Base-by-base conservation (phyloP, 23 tunicate species). In the Aplidium turbinatum region DNA sequence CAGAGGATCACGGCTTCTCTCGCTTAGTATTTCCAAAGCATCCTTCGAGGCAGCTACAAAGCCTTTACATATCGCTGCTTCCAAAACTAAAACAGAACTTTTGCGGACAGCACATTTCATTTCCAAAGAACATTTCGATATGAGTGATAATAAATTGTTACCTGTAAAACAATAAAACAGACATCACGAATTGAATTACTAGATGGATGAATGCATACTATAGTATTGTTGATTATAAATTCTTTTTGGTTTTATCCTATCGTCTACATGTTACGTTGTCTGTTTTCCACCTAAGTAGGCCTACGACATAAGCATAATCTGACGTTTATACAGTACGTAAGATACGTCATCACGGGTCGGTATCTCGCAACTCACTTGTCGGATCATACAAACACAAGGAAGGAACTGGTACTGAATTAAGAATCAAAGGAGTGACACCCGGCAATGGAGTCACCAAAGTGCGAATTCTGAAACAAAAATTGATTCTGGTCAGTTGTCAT, bases 91-190 rank as follows among this genome's bases (percentile, higher is more conserved):
- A 19, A 90, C 73, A 7, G 89, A 85, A 16, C 42, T 72, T 38
- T 78, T 82, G 24, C 97, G 81, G 7, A 90, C 97, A 31, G 58
- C 53, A 0, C 71, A 61, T 68, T 88, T 88, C 31, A 32, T 34
- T 47, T 88, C 96, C 4, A 56, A 26, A n/a, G 65, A 54, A 20
- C 96, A 45, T 20, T 61, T 36, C n/a, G 75, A 63, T 21, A 86
- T 32, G 13, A 78, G 50, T 20, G 70, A 33, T 23, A 86, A 63
- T 20, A 86, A 71, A 18, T 18, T 64, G 50, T 35, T 31, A 11
- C 33, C 80, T 58, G 64, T 5, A 47, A 24, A 47, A 42, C 50
- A 42, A 66, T 24, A 61, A 24, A 61, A 11, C 22, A 16, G 62
- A 6, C 62, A 55, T 16, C 7, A 22, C 62, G 16, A 42, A 42